A percentile compares a stretch with the other conserved stretches of the same genome.
Conservation (phyloP, 1,140 invertebrate genomes). For the Caerostris extrusa region DNA sequence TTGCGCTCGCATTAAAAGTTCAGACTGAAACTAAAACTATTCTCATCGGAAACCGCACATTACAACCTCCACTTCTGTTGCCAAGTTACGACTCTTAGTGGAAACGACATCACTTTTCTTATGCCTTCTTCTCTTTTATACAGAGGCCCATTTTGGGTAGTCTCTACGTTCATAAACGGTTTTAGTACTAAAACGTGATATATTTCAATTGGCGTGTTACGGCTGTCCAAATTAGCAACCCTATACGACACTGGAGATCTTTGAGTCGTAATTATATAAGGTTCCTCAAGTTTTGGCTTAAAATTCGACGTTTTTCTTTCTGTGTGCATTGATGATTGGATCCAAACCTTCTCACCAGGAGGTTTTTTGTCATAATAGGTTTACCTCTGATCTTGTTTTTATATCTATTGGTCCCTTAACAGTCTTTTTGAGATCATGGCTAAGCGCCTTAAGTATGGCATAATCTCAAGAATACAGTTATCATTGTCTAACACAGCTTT, state of each 20-base stretch:
- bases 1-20: too few relatives aligned
- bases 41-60: too few relatives aligned
- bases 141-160: too few relatives aligned
- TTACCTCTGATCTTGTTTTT: not conserved
- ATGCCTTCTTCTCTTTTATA: too few relatives aligned
- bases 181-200: not conserved
- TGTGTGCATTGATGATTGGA: not conserved
- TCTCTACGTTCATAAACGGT: too few relatives aligned
- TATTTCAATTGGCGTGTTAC: not conserved
- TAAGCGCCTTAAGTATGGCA: not conserved
- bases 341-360: not conserved
- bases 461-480: not conserved
- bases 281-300: not conserved
- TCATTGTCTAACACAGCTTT: constrained; percentile 10
- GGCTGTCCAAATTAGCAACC: not conserved
- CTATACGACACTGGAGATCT: not conserved
- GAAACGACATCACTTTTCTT: too few relatives aligned
- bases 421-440: not conserved
- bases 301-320: not conserved
- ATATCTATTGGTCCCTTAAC: not conserved
- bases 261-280: not conserved
- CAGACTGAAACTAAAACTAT: too few relatives aligned
- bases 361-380: not conserved
- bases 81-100: too few relatives aligned
- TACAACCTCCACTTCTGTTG: too few relatives aligned